Base-by-base conservation (phyloP, 2,797 vertebrate genomes). In the Todus mexicanus region DNA sequence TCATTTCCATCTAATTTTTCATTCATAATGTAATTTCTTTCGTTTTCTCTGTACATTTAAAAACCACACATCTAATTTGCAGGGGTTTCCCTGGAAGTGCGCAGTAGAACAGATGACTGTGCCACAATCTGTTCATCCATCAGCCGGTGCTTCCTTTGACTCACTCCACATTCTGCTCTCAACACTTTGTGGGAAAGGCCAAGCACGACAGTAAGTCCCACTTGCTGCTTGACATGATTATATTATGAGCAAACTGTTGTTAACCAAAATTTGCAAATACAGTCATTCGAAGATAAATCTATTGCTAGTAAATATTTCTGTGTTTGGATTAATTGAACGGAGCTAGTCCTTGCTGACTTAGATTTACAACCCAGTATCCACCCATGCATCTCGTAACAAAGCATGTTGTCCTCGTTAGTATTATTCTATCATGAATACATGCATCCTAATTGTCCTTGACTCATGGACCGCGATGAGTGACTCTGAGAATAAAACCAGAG, bases 1-100 rank as follows among this genome's bases (percentile, higher is more conserved):
- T 96, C 93, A 89, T 94, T 97, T 97, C 94, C 93, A 96, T 93
- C 96, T 93, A 85, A 90, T 95, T 94, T 96, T 95, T 96, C 96
- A 97, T 95, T 97, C 79, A 60, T 95, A 96, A 96, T 89, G 85
- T 94, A 94, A 97, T 95, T 97, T 96, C 85, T 96, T 96, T 87
- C 8, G 33, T 94, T 96, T 95, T 89, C 81, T 94, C 95, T 93
- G 74, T 88, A 75, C 45, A 31, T 92, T 87, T 90, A 74, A 91
- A 95, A 96, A 63, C 59, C 51, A 26, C 45, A 51, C 23, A 45
- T 85, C 53, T 95, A 71, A 92, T 90, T 95, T 95, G 76, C 83
- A 40, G 51, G 69, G 77, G 59, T 87, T 88, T 79, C 87, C 94
- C 92, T 94, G 89, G 81, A 96, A 97, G 92, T 81, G 66, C 18